These are phyloP conservation scores for Anguilla megastoma DNA, from an alignment of 2,797 vertebrate species.

Conservation along the genomic window DNA sequence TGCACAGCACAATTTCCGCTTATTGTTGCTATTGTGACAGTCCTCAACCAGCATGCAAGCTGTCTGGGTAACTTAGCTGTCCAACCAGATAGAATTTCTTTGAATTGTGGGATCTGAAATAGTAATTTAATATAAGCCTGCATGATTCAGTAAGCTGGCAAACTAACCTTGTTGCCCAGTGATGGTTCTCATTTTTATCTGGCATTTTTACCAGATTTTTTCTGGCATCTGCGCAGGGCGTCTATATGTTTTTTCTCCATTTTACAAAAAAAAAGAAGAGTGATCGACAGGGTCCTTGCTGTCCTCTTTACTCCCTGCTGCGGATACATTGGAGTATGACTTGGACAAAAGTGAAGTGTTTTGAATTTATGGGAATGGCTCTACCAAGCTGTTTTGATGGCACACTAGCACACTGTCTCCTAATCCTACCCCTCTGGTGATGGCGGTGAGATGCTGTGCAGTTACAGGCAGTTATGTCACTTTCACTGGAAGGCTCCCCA, in stretches of 20 bases:
- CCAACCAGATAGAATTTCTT: background rate
- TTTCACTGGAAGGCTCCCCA: background rate
- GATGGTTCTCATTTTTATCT: slow-evolving; percentile 1
- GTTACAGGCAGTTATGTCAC: background rate
- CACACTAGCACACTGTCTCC: background rate
- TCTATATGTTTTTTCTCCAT: background rate
- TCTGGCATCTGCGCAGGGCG: background rate
- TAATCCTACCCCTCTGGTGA: background rate
- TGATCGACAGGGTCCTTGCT: background rate
- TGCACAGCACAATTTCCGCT: background rate
- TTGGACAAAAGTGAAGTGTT: background rate
- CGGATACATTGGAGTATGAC: background rate
- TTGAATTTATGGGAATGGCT: background rate
- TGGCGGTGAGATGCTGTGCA: background rate
- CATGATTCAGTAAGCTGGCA: slow-evolving; percentile 1
- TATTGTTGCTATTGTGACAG: background rate
- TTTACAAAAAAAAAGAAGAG: background rate
- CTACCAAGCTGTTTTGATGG: background rate
- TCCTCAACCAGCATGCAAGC: background rate
- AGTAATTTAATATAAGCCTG: background rate
- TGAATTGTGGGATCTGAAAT: slow-evolving; percentile 5
- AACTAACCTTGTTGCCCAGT: background rate
- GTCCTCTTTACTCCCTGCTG: background rate
- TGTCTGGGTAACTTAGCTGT: background rate
- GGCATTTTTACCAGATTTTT: background rate